Base-by-base conservation (phyloP, 2,888 invertebrate species). In the Napeogenes inachia region DNA sequence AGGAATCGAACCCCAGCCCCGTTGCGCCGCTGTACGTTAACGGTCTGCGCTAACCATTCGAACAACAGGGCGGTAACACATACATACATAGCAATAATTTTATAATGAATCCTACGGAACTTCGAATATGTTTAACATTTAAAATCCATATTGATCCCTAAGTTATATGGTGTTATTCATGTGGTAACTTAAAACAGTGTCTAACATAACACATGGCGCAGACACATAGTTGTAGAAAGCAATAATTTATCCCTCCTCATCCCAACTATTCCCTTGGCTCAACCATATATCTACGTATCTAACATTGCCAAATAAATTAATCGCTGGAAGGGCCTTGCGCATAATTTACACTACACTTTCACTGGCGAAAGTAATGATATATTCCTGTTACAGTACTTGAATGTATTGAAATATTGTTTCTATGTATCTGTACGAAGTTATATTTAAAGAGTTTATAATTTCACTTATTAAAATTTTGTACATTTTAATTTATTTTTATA, bases 171-270 rank as follows among this genome's bases (percentile, higher is more conserved):
- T 21, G 66, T 74, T 77, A 78, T 73, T 79, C 75, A 72, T 75
- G 79, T 75, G 72, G 78, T 79, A 81, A 83, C 76, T 85, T 84
- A 84, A 87, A 87, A 85, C 82, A 84, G 77, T 80, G 77, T 80
- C 75, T 85, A 81, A 77, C 77, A 83, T 82, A 87, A 87, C 89
- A 89, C 82, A 89, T 87, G 88, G 84, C 75, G 78, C 80, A 85
- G 84, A 84, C 84, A 85, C 84, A 85, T 87, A 88, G 86, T 88
- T 87, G 79, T 81, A 89, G 88, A 88, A 88, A 84, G 87, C 87
- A 78, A 89, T 89, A 89, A 87, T 72, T 90, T 86, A 90, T 87
- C 81, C 85, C 82, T 79, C 80, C 81, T 84, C 85, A 85, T 87
- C 87, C 87, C 82, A 84, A 87, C 87, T 89, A 89, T 87, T 89